Evolutionary conservation across 2,113 vertebrate species (phyloP).

Genomic region (Otocyon megalotis): DNA sequence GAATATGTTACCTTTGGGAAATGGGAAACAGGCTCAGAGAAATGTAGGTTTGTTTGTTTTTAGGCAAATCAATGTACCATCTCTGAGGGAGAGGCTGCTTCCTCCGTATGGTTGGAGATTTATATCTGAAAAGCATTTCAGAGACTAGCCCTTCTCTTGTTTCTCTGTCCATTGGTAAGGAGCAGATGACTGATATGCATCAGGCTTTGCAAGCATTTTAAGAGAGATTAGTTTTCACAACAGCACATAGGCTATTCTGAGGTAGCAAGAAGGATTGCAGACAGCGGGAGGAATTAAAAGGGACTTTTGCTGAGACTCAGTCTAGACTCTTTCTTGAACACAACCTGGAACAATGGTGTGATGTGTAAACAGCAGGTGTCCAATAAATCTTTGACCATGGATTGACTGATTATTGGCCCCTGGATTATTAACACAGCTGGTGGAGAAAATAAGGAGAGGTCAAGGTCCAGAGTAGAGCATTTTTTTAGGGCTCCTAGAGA

Average conservation of each 20-base stretch:
- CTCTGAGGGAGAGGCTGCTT: conserved; percentile 16
- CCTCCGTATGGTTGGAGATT: neutral
- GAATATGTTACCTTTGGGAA: conserved; percentile 21
- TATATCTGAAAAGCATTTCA: conserved; percentile 18
- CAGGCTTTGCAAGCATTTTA: conserved; percentile 23
- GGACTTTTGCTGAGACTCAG: conserved; percentile 34
- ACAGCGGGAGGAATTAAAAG: neutral
- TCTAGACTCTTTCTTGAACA: conserved; percentile 37
- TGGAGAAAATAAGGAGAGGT: neutral
- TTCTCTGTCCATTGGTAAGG: conserved; percentile 8
- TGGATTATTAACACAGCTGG: neutral
- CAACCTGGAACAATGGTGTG: neutral
- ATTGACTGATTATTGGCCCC: neutral
- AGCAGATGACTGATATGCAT: neutral
- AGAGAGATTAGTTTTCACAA: conserved; percentile 29
- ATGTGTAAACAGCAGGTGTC: neutral
- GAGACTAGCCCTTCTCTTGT: conserved; percentile 39
- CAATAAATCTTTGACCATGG: neutral
- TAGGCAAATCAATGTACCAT: conserved; percentile 24
- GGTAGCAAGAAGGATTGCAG: neutral
- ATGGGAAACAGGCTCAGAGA: neutral
- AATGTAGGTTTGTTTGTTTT: conserved; percentile 27
- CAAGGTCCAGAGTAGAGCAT: neutral
- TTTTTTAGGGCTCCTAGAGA: neutral
- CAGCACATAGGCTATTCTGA: neutral